phyloP scores from a whole-genome alignment of 2,113 vertebrate genomes.

The Hystrix brachyura region DNA sequence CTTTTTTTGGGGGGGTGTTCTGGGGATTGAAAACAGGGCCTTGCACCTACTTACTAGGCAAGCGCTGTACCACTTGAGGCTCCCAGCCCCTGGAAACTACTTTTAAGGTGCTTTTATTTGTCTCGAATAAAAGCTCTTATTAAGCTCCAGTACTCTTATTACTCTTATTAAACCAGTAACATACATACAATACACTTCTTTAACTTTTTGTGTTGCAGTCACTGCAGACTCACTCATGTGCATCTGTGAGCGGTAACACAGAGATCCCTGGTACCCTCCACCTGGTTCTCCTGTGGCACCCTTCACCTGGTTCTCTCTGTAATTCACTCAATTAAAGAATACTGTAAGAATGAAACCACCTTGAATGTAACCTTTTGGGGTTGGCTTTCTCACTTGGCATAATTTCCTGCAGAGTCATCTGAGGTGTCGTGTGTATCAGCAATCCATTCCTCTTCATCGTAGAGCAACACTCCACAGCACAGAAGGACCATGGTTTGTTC shows the following conservation, averaged over 20 bases:
- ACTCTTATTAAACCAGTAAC: background rate
- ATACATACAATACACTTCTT: background rate
- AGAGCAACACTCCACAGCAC: background rate
- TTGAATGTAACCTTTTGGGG: background rate
- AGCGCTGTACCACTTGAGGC: too few species aligned
- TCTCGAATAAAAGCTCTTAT: background rate
- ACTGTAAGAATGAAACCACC: background rate
- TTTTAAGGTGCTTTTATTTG: background rate
- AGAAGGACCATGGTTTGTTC: background rate
- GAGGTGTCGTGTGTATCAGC: rapidly evolving
- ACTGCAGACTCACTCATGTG: background rate
- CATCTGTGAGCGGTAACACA: background rate
- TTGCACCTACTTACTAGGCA: too few species aligned
- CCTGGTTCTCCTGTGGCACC: too few species aligned
- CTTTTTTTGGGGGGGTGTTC: background rate
- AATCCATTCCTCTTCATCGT: background rate
- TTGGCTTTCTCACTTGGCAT: background rate
- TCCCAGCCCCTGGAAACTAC: background rate
- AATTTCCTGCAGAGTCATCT: background rate
- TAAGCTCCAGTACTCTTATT: too few species aligned
- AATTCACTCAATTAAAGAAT: background rate
- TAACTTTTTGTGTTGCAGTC: background rate
- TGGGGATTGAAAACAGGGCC: too few species aligned
- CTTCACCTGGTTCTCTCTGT: too few species aligned
- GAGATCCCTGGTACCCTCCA: background rate